Evolutionary conservation across 2,797 vertebrate genomes (phyloP), one percentile per base, ranked within the genome.

Genomic region (Gallinago stenura): DNA sequence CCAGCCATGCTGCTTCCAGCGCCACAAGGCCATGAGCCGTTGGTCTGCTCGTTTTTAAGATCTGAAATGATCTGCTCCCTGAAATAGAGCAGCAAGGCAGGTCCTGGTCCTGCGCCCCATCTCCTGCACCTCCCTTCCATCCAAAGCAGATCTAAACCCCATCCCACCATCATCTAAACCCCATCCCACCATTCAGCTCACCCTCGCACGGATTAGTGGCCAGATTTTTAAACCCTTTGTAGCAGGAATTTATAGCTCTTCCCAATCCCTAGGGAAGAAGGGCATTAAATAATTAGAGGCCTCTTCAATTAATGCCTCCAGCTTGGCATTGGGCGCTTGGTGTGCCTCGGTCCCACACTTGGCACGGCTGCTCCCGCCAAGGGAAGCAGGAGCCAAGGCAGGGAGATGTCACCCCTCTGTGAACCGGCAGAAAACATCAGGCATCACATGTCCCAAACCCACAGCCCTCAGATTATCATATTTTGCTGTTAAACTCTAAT

Each of bases 21-120:
- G 1, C 46, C 7, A 2, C 1, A 0, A 4, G 57, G 41, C 28
- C 15, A 0, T 3, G 7, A 39, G 20, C 16, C 2, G 0, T 8
- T 1, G 5, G 3, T 20, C 41, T 21, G 30, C 30, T 51, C 1
- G 1, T 13, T 39, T 35, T 10, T 22, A 6, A 35, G 68, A 60
- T 41, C 53, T 12, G 26, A 30, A 57, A 62, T 0, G 3, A 57
- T 28, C 10, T 15, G 17, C 39, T 73, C 31, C 17, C 71, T 0
- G 0, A 35, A 71, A 53, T 0, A 3, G 33, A 33, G 22, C 37
- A 2, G 1, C 0, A 16, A 46, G 46, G 53, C 18, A 7, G 26
- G 7, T 53, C 22, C 39, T 4, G 6, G 6, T 4, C 37, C 1
- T 0, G 22, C 0, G 0, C 18, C 33, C 8, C 37, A 15, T 24